phyloP scores from a whole-genome alignment of 2,113 vertebrate species.

The Neolamprologus falcicula region DNA sequence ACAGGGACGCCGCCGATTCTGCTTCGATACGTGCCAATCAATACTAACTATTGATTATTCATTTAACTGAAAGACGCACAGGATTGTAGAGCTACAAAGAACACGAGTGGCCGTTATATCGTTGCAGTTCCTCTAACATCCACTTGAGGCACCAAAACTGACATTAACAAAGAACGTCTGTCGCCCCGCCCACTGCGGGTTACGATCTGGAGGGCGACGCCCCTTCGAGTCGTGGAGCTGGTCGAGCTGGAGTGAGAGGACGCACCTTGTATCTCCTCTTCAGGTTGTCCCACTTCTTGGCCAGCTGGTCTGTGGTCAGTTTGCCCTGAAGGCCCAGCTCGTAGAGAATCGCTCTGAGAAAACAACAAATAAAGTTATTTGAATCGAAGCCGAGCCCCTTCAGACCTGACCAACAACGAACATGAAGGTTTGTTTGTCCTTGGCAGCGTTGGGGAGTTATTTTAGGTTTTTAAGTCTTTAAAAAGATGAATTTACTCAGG shows the following conservation, averaged over 20 bases:
- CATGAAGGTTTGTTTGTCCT: neutral
- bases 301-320: constrained; percentile 64
- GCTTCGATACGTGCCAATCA: neutral
- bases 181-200: neutral
- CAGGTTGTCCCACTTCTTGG: constrained; percentile 70
- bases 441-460: neutral
- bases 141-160: neutral
- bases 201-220: fast-evolving
- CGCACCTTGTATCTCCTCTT: constrained; percentile 66
- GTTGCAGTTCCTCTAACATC: neutral
- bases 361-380: neutral
- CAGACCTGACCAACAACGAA: neutral
- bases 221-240: neutral
- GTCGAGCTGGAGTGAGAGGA: neutral
- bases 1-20: neutral
- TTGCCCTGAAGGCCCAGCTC: constrained; percentile 66
- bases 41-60: neutral
- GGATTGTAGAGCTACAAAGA: neutral
- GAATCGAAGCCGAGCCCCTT: fast-evolving
- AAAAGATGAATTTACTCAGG: neutral
- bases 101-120: neutral
- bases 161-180: neutral
- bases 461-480: neutral
- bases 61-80: neutral
- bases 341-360: constrained; percentile 56